phyloP scores from a whole-genome alignment of 1,140 invertebrate genomes.

The Colletes gigas region DNA sequence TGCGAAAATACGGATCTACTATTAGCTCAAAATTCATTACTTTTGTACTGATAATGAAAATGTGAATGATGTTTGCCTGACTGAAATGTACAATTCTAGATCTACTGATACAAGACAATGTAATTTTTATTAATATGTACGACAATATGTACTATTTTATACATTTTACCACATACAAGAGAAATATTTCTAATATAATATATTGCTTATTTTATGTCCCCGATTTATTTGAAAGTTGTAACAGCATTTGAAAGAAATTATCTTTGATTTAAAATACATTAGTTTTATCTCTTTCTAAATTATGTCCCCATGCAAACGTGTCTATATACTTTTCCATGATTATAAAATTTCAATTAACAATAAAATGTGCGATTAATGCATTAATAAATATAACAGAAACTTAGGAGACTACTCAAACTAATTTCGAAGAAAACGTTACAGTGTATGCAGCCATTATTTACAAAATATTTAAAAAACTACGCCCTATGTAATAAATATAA shows the following conservation, averaged over 20 bases:
- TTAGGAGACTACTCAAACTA: background rate
- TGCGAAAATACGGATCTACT: background rate
- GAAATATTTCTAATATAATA: conserved; percentile 17
- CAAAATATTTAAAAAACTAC: conserved; percentile 1
- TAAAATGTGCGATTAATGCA: background rate
- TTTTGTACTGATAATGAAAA: background rate
- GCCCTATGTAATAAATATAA: background rate
- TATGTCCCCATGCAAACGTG: conserved; percentile 43
- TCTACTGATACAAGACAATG: background rate
- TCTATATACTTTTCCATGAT: conserved; percentile 34
- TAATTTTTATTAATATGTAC: background rate
- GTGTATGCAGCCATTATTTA: background rate
- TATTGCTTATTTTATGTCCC: background rate
- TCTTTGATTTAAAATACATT: background rate
- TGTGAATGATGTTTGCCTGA: background rate
- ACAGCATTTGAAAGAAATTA: background rate
- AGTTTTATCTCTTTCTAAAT: conserved; percentile 6
- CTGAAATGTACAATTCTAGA: background rate
- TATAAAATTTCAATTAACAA: background rate
- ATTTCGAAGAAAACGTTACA: background rate
- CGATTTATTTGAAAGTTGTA: too few species aligned
- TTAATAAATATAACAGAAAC: too few species aligned
- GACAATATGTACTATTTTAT: background rate
- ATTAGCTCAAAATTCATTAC: background rate
- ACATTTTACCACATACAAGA: background rate